Evolutionary conservation across 2,113 vertebrate genomes (phyloP).

Genomic region (Caranx melampygus): DNA sequence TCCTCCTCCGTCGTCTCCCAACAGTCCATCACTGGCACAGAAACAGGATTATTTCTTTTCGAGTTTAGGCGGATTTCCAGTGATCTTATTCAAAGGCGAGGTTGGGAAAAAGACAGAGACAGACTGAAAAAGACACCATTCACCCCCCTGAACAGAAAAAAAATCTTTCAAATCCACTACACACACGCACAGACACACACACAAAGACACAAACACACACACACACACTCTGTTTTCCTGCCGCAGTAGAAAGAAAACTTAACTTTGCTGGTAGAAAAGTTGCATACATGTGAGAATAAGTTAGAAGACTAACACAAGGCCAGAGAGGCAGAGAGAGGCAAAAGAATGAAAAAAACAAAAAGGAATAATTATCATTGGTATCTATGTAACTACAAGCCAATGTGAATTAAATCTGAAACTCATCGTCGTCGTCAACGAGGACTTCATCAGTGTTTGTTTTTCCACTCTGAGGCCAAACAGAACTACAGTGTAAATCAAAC

Average conservation of each 20-base stretch:
- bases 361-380: not conserved
- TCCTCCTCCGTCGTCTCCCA: conserved; percentile 25
- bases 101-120: conserved; percentile 17
- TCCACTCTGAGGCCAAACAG: too few relatives aligned
- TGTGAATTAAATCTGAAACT: not conserved
- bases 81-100: conserved; percentile 41
- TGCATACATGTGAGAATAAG: conserved; percentile 57
- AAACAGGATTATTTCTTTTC: conserved; percentile 56
- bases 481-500: too few relatives aligned
- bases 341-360: not conserved
- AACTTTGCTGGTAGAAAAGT: conserved; percentile 59
- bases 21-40: conserved; percentile 48
- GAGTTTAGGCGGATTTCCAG: conserved; percentile 57
- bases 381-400: not conserved
- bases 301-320: conserved; percentile 42
- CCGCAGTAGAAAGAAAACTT: conserved; percentile 46
- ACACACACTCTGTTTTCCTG: not conserved
- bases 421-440: not conserved
- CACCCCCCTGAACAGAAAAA: conserved; percentile 38
- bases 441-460: not conserved
- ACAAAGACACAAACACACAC: conserved; percentile 7
- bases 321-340: not conserved
- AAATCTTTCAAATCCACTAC: not conserved
- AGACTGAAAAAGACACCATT: conserved; percentile 68
- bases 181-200: conserved; percentile 16